phyloP scores from a whole-genome alignment of 92 coral and sea anemone genomes.

The Paramuricea clavata region DNA sequence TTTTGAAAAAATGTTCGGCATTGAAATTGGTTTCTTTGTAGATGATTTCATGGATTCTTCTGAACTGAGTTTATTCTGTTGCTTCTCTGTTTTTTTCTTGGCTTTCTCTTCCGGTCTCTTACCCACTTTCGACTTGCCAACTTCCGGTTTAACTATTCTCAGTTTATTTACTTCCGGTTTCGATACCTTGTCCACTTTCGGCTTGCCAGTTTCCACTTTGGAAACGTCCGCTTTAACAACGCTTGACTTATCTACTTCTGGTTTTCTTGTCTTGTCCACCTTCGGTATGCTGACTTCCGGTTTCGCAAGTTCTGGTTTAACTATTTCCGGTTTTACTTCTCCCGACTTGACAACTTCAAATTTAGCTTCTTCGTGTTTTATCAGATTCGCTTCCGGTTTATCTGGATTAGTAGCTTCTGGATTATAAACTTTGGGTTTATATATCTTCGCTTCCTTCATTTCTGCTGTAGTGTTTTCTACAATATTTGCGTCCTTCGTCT shows the following conservation, averaged over 20 bases:
- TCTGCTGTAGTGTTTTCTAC: background rate
- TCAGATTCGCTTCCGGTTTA: too few species aligned
- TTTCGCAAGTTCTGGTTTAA: too few species aligned
- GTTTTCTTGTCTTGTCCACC: background rate
- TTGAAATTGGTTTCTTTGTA: background rate
- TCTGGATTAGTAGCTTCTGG: background rate
- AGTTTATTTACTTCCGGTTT: background rate
- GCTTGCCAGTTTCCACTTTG: background rate
- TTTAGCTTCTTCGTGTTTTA: background rate
- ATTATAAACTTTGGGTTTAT: background rate
- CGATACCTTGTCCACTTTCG: background rate
- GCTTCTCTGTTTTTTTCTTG: background rate
- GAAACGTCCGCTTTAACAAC: background rate
- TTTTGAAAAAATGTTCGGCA: conserved; percentile 34
- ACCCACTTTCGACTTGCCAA: background rate
- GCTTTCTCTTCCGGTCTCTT: background rate
- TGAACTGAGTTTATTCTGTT: conserved; percentile 26
- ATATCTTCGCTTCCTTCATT: background rate
- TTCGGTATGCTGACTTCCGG: background rate
- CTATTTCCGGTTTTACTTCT: too few species aligned
- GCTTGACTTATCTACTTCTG: background rate
- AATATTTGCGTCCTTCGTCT: background rate
- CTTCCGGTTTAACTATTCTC: background rate
- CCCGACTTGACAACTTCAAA: too few species aligned
- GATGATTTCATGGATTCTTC: background rate